Evolutionary conservation across 2,113 vertebrate genomes (phyloP).

Genomic region (Anser cygnoides): DNA sequence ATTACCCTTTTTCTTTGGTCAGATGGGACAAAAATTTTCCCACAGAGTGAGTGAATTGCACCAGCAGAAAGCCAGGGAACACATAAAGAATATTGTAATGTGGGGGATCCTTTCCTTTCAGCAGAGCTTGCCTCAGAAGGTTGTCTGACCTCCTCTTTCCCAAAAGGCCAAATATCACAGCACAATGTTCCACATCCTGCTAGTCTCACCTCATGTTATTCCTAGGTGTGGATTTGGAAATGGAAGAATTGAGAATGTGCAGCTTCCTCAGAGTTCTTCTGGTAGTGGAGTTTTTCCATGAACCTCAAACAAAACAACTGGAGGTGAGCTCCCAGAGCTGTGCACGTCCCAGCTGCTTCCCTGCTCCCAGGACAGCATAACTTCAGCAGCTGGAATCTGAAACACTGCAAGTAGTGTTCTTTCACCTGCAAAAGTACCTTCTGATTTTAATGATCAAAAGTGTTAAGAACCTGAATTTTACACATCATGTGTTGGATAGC

Average conservation of each 20-base stretch:
- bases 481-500: background rate
- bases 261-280: background rate
- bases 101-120: background rate
- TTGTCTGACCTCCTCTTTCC: background rate
- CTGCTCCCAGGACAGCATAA: background rate
- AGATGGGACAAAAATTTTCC: background rate
- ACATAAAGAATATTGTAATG: rapidly evolving
- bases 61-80: background rate
- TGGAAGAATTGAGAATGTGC: rapidly evolving
- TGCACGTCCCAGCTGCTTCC: background rate
- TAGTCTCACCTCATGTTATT: background rate
- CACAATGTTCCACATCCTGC: background rate
- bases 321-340: background rate
- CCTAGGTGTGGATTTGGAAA: background rate
- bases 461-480: background rate
- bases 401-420: background rate
- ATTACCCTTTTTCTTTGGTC: background rate
- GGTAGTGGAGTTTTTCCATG: background rate
- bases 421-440: background rate
- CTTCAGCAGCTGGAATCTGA: background rate
- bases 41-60: background rate
- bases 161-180: background rate
- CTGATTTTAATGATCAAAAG: background rate
- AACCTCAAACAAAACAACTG: background rate
- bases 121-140: background rate